Evolutionary conservation across 2,113 vertebrate genomes (phyloP), one percentile per base, ranked within the genome.

Genomic region (Caloenas nicobarica): DNA sequence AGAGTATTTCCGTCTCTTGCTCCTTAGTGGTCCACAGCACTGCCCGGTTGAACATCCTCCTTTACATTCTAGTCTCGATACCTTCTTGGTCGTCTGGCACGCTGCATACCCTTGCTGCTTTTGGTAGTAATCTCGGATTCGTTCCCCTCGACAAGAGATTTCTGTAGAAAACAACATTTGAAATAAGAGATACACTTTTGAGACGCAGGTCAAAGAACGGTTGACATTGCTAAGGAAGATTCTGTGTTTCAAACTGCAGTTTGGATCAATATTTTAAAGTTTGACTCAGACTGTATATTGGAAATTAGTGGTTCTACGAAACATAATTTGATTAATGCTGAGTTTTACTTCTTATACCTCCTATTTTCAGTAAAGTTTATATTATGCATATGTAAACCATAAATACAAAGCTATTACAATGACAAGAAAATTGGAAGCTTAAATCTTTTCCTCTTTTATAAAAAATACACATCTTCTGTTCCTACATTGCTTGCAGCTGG

Each of bases 31-130:
- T 68, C 97, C 98, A 79, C 99, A 99, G 98, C 99, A 99, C 97
- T 99, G 98, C 23, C 98, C 98, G 6, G 97, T 97, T 5, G 95
- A 92, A 84, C 99, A 99, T 62, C 98, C 98, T 34, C 99, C 99
- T 69, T 96, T 97, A 93, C 99, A 99, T 81, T 99, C 99, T 99
- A 99, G 85, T 95, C 99, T 98, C 48, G 99, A 99, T 95, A 99
- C 98, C 98, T 99, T 99, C 98, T 99, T 99, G 98, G 99, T 99
- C 88, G 99, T 99, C 97, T 99, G 99, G 98, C 99, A 99, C 91
- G 99, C 99, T 82, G 99, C 98, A 36, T 99, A 99, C 92, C 99
- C 99, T 98, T 99, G 99, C 98, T 99, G 99, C 97, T 99, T 99
- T 98, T 99, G 99, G 98, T 99, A 99, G 98, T 99, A 98, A 98